Percentiles rank a stretch among this genome's conserved stretches.
These are phyloP conservation scores for Dendrocincla tyrannina DNA, from an alignment of 2,797 vertebrate genomes.

Conservation along the genomic window DNA sequence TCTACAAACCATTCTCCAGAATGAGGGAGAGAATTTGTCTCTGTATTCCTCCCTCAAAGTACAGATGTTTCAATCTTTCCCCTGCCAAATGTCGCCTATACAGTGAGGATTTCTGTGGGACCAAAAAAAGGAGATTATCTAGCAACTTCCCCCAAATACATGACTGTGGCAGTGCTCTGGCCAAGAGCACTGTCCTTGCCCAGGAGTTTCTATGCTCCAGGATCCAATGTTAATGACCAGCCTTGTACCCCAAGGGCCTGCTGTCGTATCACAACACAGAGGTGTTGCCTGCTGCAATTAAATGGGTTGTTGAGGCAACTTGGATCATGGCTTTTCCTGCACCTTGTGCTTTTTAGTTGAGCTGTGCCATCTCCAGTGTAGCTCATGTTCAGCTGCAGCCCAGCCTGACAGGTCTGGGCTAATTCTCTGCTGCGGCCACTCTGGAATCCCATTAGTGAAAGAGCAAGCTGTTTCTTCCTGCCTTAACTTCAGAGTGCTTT, in stretches of 20 bases:
- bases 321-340: accelerated
- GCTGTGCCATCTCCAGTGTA: neutral
- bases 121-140: neutral
- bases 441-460: neutral
- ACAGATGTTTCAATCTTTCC: neutral
- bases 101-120: neutral
- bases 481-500: neutral
- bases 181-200: neutral
- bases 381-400: neutral
- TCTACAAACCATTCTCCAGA: neutral
- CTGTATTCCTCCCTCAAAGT: neutral
- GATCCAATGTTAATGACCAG: neutral
- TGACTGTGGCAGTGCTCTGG: neutral
- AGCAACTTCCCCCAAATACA: neutral
- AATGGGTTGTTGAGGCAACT: neutral
- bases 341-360: neutral
- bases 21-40: neutral
- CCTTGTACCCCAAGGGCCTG: neutral
- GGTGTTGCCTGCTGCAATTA: neutral
- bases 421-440: neutral
- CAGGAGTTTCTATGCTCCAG: neutral
- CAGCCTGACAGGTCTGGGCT: neutral
- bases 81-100: neutral
- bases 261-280: neutral
- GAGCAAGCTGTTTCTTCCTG: neutral